phyloP scores from a whole-genome alignment of 1,140 invertebrate genomes.

The Coptotermes formosanus region DNA sequence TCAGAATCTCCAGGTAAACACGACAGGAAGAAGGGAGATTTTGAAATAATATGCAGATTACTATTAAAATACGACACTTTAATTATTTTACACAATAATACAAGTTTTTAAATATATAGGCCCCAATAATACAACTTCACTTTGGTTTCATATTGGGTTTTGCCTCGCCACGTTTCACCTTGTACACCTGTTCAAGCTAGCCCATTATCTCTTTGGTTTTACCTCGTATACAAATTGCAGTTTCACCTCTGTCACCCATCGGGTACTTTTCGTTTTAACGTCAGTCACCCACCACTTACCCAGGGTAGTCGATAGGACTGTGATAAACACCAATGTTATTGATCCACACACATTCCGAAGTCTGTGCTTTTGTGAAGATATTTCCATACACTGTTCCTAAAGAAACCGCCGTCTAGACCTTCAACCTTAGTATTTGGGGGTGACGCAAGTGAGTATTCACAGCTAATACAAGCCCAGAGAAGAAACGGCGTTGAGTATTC shows the following conservation, averaged over 20 bases:
- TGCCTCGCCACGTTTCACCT: not conserved
- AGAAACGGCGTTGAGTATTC: too few relatives aligned
- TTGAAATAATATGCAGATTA: not conserved
- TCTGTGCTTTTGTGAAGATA: too few relatives aligned
- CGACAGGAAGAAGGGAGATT: not conserved
- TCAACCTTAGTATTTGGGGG: too few relatives aligned
- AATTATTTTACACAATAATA: slow-evolving; percentile 18
- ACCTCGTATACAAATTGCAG: not conserved
- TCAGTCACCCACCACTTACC: not conserved
- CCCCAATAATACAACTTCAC: not conserved
- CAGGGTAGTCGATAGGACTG: not conserved
- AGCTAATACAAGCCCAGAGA: too few relatives aligned
- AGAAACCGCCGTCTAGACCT: too few relatives aligned
- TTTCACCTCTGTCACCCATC: not conserved
- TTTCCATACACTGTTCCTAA: too few relatives aligned
- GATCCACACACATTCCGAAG: too few relatives aligned
- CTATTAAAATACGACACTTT: slow-evolving; percentile 19
- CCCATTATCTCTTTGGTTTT: not conserved
- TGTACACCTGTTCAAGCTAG: not conserved
- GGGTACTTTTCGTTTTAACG: not conserved
- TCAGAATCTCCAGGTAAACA: not conserved
- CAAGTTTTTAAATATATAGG: not conserved
- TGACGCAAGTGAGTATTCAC: too few relatives aligned
- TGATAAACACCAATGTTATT: too few relatives aligned
- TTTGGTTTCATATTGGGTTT: not conserved